A percentile compares a stretch with the other conserved stretches of the same genome.
phyloP scores from a whole-genome alignment of 1,140 invertebrate species.

The Aphaenogaster rudis region DNA sequence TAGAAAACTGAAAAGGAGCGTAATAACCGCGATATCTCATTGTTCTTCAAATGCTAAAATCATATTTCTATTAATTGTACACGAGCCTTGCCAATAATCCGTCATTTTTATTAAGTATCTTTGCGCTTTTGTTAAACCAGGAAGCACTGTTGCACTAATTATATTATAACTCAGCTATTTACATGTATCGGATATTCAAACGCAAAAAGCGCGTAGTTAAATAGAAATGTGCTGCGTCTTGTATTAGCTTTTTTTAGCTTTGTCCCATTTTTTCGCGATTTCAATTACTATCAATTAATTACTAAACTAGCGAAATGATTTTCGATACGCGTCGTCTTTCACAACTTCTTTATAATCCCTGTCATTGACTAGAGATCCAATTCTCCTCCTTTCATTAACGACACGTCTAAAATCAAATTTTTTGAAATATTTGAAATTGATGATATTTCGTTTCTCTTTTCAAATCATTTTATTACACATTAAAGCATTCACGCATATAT shows the following conservation, averaged over 20 bases:
- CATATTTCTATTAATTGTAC: conserved; percentile 16
- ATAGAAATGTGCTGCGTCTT: conserved; percentile 18
- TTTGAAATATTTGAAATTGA: background rate
- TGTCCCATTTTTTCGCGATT: background rate
- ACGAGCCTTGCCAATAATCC: conserved; percentile 3
- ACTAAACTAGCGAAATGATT: conserved; percentile 2
- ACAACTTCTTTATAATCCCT: conserved; percentile 50
- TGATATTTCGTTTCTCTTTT: background rate
- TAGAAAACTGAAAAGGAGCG: background rate
- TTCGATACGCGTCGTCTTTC: conserved; percentile 8
- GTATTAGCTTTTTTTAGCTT: conserved; percentile 13
- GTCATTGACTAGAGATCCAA: conserved; percentile 64
- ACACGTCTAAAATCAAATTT: conserved; percentile 18
- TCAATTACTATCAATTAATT: background rate
- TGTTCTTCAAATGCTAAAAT: conserved; percentile 7
- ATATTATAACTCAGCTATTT: conserved; percentile 52
- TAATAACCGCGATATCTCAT: background rate
- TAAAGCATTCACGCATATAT: background rate
- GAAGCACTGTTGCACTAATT: conserved; percentile 52
- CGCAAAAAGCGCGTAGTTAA: conserved; percentile 20
- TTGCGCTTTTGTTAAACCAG: conserved; percentile 37
- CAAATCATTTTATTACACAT: conserved; percentile 1
- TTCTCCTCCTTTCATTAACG: background rate
- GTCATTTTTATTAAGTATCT: background rate
- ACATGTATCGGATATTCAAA: conserved; percentile 44